Evolutionary conservation across 2,113 vertebrate genomes (phyloP).

Genomic region (Pyrgilauda ruficollis): DNA sequence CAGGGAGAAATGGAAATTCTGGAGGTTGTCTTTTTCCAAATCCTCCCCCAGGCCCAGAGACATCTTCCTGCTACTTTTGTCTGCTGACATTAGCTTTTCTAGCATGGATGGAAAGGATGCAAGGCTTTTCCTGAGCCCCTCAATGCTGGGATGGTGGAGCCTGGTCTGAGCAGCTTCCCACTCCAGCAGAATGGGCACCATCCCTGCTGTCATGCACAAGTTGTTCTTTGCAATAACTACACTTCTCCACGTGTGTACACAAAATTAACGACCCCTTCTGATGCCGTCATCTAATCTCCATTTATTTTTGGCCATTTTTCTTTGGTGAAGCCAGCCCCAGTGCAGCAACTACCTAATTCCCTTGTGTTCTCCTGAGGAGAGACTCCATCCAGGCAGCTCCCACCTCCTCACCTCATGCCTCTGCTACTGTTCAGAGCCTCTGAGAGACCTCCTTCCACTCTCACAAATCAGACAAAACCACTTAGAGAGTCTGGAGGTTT

Average conservation of each 20-base stretch:
- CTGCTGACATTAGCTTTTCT: background rate
- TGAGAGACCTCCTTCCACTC: background rate
- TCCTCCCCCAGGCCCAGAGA: background rate
- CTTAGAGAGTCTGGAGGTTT: background rate
- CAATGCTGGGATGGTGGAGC: background rate
- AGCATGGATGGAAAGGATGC: background rate
- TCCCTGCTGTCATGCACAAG: background rate
- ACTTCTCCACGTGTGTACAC: background rate
- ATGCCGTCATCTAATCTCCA: background rate
- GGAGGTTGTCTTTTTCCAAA: background rate
- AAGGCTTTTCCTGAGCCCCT: background rate
- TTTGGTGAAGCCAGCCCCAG: background rate
- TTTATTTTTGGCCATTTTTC: background rate
- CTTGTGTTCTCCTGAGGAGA: fast-evolving
- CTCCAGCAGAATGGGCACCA: background rate
- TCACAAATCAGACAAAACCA: background rate
- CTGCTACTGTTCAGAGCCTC: background rate
- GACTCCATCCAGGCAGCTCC: background rate
- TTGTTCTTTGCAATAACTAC: background rate
- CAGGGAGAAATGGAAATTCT: background rate
- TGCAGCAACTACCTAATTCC: background rate
- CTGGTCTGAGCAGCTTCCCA: background rate
- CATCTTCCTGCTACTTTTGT: background rate
- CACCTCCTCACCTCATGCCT: background rate
- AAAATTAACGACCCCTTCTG: background rate